Evolutionary conservation across 2,797 vertebrate genomes (phyloP).

Genomic region (Siniperca scherzeri): DNA sequence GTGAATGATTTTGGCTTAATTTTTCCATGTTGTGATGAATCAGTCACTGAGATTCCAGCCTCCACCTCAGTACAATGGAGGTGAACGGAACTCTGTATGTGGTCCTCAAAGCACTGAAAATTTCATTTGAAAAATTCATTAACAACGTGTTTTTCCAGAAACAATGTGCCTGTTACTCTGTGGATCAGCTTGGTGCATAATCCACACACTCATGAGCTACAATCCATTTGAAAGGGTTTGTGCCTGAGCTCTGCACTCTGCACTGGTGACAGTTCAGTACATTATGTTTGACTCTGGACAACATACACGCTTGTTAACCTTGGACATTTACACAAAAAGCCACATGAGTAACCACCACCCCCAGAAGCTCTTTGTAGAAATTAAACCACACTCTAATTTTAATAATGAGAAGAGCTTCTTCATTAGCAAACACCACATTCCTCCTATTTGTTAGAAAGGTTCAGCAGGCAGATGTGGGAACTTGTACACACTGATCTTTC

Average conservation of each 20-base stretch:
- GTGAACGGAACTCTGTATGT: background rate
- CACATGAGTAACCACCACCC: slow-evolving; percentile 12
- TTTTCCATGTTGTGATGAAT: background rate
- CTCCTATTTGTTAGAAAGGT: background rate
- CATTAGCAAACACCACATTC: background rate
- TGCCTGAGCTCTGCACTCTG: background rate
- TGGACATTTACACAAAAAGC: slow-evolving; percentile 24
- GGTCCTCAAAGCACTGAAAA: background rate
- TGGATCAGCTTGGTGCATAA: background rate
- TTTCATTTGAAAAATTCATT: background rate
- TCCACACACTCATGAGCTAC: background rate
- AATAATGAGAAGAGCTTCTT: slow-evolving; percentile 16
- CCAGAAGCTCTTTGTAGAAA: slow-evolving; percentile 17
- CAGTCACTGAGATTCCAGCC: too few relatives aligned
- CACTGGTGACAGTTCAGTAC: background rate
- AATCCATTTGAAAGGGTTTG: background rate
- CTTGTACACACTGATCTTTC: background rate
- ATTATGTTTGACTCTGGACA: background rate
- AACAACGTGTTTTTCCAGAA: background rate
- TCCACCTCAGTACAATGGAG: background rate
- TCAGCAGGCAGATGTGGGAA: background rate
- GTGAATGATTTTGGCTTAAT: background rate
- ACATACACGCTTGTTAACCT: slow-evolving; percentile 4
- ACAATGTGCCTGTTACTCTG: background rate
- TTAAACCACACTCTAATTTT: slow-evolving; percentile 5